A percentile compares a stretch with the other conserved stretches of the same genome.
Evolutionary conservation across 1,140 invertebrate genomes (phyloP).

Genomic region (Conus betulinus): DNA sequence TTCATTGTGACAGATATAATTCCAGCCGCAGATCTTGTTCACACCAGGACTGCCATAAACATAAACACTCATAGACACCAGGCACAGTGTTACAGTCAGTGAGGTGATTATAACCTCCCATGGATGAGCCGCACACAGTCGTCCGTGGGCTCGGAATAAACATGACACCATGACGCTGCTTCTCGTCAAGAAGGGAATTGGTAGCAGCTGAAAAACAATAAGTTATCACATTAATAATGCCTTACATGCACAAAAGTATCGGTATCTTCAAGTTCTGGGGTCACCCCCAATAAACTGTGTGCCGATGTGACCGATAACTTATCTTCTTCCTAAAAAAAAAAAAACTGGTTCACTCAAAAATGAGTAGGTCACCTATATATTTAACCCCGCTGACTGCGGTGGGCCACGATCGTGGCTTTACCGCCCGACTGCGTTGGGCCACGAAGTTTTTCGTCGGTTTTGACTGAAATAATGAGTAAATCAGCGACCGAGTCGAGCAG

Average conservation of each 20-base stretch:
- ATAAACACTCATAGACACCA: slow-evolving; percentile 84
- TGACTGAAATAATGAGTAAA: too few species aligned
- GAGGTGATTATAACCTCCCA: slow-evolving; percentile 95
- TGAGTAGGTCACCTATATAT: too few species aligned
- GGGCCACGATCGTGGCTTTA: too few species aligned
- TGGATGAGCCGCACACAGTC: slow-evolving; percentile 93
- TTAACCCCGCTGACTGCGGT: too few species aligned
- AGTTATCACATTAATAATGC: background rate
- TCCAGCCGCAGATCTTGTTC: slow-evolving; percentile 74
- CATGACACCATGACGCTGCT: slow-evolving; percentile 66
- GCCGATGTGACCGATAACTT: too few species aligned
- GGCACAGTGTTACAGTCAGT: slow-evolving; percentile 89
- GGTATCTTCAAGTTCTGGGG: too few species aligned
- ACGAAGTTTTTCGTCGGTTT: too few species aligned
- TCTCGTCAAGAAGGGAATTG: slow-evolving; percentile 24
- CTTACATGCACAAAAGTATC: too few species aligned
- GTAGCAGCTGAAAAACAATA: slow-evolving; percentile 36
- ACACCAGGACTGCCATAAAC: slow-evolving; percentile 56
- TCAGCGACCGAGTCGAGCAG: too few species aligned
- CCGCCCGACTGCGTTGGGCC: too few species aligned
- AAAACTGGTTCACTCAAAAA: too few species aligned
- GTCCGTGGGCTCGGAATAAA: slow-evolving; percentile 88
- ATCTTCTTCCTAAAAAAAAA: too few species aligned
- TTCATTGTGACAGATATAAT: slow-evolving; percentile 68
- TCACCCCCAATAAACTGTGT: background rate